Evolutionary conservation across 2,888 invertebrate species (phyloP).

Genomic region (Acrobeloides nanus): DNA sequence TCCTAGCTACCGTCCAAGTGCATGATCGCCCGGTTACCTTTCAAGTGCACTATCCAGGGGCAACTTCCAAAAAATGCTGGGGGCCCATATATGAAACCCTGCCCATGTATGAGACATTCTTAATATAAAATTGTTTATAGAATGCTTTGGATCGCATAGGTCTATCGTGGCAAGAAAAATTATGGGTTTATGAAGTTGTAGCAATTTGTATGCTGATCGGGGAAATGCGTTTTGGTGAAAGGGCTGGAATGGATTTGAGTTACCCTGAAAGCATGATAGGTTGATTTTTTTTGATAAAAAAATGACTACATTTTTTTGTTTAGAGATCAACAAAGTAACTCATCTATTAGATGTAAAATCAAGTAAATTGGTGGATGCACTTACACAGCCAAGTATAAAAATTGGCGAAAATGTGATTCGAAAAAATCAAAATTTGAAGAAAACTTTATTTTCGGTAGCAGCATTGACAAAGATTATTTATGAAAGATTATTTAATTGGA

Average conservation of each 20-base stretch:
- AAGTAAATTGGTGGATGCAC: conserved; percentile 52
- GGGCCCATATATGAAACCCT: conserved; percentile 1
- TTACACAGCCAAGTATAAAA: conserved; percentile 58
- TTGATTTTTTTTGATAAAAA: conserved; percentile 2
- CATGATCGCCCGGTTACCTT: too few relatives aligned
- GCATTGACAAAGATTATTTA: conserved; percentile 48
- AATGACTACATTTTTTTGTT: too few relatives aligned
- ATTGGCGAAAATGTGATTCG: conserved; percentile 57
- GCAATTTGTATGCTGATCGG: conserved; percentile 47
- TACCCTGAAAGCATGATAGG: conserved; percentile 38
- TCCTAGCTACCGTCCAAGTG: too few relatives aligned
- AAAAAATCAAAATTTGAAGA: conserved; percentile 58
- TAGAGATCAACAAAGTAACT: conserved; percentile 40
- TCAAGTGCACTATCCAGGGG: too few relatives aligned
- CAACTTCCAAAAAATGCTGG: conserved; percentile 6
- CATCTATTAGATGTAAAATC: conserved; percentile 34
- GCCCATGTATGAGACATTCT: not conserved
- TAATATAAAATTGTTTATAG: conserved; percentile 19
- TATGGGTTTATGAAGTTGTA: conserved; percentile 33
- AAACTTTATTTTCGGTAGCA: conserved; percentile 40
- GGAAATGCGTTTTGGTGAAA: conserved; percentile 45
- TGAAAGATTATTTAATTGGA: conserved; percentile 44
- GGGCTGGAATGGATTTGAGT: conserved; percentile 42
- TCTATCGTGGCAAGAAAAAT: conserved; percentile 29
- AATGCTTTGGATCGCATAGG: conserved; percentile 34